These are phyloP conservation scores for Nasonia oneida DNA, from an alignment of 2,888 invertebrate genomes.

Conservation along the genomic window DNA sequence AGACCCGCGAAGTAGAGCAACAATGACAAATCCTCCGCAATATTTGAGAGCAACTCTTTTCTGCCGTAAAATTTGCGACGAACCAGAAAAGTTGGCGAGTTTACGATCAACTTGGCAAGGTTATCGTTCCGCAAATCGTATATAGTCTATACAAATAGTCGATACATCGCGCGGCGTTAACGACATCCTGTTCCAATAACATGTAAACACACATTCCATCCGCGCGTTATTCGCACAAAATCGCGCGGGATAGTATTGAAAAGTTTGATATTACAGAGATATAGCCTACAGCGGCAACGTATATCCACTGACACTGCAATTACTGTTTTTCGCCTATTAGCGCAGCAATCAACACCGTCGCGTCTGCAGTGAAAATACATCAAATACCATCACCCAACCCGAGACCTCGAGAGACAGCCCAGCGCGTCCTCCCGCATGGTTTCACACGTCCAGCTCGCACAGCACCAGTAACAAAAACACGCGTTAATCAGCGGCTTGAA, in stretches of 20 bases:
- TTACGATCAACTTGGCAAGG: neutral
- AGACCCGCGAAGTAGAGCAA: neutral
- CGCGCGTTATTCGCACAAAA: neutral
- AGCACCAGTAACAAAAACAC: neutral
- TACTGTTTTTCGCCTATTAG: neutral
- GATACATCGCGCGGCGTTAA: neutral
- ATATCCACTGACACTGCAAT: neutral
- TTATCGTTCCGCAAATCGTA: neutral
- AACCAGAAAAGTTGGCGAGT: neutral
- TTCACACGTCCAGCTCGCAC: neutral
- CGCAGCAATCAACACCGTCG: neutral
- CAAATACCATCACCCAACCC: neutral
- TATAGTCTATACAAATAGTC: neutral
- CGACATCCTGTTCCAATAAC: conserved; percentile 27
- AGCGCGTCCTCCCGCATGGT: neutral
- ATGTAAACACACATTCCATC: conserved; percentile 14
- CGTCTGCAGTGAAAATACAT: neutral
- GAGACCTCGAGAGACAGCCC: too few relatives aligned
- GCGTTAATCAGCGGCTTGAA: neutral
- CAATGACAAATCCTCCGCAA: neutral
- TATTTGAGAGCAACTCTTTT: neutral
- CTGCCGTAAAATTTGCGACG: neutral
- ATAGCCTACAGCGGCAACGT: too few relatives aligned
- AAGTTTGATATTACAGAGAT: neutral
- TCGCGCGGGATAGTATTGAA: neutral